A percentile compares a stretch with the other conserved stretches of the same genome.
Conservation (phyloP, 1,140 invertebrate genomes). For the Platyscapa corneri region DNA sequence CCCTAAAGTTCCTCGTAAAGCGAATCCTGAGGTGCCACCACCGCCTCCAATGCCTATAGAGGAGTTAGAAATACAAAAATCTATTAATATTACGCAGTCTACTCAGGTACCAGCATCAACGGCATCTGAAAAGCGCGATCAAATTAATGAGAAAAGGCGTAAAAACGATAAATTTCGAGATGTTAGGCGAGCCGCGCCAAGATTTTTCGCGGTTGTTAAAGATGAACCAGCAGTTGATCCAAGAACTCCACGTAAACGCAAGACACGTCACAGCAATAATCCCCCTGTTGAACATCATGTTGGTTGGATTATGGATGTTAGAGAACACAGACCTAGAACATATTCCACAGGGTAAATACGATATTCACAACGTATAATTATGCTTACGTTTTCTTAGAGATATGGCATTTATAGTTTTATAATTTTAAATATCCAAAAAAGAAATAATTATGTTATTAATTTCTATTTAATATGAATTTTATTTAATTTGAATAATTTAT, state of each 20-base stretch:
- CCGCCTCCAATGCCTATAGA: conserved; percentile 81
- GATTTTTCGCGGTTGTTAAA: conserved; percentile 97
- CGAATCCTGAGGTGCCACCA: conserved; percentile 83
- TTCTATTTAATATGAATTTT: too few relatives aligned
- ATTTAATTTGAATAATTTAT: too few relatives aligned
- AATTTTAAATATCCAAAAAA: too few relatives aligned
- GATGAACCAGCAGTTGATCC: conserved; percentile 80
- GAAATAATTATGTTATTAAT: too few relatives aligned
- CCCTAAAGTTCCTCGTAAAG: conserved; percentile 78
- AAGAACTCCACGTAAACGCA: conserved; percentile 86
- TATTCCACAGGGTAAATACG: conserved; percentile 80
- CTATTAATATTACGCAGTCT: conserved; percentile 49
- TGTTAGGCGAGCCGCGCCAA: conserved; percentile 70
- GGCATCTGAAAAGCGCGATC: conserved; percentile 62
- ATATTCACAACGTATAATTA: background rate
- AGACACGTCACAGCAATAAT: conserved; percentile 93
- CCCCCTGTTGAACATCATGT: conserved; percentile 96
- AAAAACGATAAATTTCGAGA: conserved; percentile 28
- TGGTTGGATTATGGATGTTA: conserved; percentile 96
- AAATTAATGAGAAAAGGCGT: conserved; percentile 58
- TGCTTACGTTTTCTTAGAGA: too few relatives aligned
- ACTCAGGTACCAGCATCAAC: conserved; percentile 59
- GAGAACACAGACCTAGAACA: conserved; percentile 85
- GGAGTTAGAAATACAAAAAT: conserved; percentile 62
- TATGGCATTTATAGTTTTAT: too few relatives aligned